Base-by-base conservation (phyloP, 2,797 vertebrate species). In the Darevskia mixta region DNA sequence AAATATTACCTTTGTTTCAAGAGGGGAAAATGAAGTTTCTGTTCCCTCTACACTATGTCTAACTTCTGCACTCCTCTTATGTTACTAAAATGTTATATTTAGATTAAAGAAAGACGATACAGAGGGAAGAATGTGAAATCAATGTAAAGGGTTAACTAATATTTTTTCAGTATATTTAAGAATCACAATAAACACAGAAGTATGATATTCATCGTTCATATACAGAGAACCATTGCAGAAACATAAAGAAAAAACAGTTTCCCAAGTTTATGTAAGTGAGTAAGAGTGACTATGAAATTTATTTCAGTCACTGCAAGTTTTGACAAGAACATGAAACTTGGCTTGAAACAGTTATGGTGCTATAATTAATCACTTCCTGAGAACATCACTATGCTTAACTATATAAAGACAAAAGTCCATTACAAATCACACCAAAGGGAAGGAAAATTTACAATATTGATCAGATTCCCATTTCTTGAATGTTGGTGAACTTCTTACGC, bases 231-330 rank as follows among this genome's bases (percentile, higher is more conserved):
- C 67, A 93, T 3, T 75, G 1, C 79, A 91, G 89, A 93, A 89
- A 49, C 81, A n/a, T n/a, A 73, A 20, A 66, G 87, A 84, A 92
- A 92, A 89, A 83, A 80, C 15, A 72, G 72, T 89, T 92, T 92
- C 91, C 88, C 93, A 91, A 91, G 86, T 91, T 91, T 87, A 61
- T 73, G 49, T 82, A 73, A 92, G 20, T 29, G 69, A 91, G 90
- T 80, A 95, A 87, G 43, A 91, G 72, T 87, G 83, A 94, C 82
- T 91, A 92, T 84, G 79, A 96, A 95, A 95, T 0, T 91, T 71
- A 94, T 90, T 95, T 95, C 88, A 90, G 87, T 23, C 81, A 95
- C 94, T 93, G 87, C 20, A 82, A 87, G 95, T 94, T 95, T 85
- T 96, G 86, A 95, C 90, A 90, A 38, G 5, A 92, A 93, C 72